Percentiles rank a stretch among this genome's conserved stretches.
Conservation (phyloP, 2,797 vertebrate species). For the Morelia viridis region DNA sequence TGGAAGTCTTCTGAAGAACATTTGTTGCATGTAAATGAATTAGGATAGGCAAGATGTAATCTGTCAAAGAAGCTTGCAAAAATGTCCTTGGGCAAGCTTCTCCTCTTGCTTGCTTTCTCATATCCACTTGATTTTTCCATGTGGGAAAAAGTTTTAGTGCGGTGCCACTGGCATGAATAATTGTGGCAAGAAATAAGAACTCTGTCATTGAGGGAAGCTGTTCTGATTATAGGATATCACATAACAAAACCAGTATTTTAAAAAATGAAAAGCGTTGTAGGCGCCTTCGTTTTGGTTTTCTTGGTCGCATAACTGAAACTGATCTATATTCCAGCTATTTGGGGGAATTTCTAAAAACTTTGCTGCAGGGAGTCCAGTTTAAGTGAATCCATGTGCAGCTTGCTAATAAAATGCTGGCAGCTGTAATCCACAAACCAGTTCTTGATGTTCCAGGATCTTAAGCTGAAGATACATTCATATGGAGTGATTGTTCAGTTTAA, state of each 20-base stretch:
- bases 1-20: neutral
- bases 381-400: constrained; percentile 7
- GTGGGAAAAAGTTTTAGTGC: neutral
- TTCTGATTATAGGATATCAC: constrained; percentile 2
- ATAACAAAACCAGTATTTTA: constrained; percentile 1
- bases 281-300: neutral
- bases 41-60: neutral
- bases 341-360: neutral
- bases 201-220: constrained; percentile 7
- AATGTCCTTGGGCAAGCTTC: neutral
- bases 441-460: neutral
- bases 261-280: constrained; percentile 12
- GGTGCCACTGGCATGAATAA: neutral
- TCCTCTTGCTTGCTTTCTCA: neutral
- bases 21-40: neutral
- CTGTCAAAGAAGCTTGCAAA: neutral
- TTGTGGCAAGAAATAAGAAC: neutral
- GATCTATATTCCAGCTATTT: constrained; percentile 9
- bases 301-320: neutral
- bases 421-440: neutral
- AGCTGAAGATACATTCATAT: neutral
- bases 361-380: neutral
- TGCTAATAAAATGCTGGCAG: constrained; percentile 2
- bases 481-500: neutral
- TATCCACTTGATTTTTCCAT: neutral